Evolutionary conservation across 1,140 invertebrate genomes (phyloP).

Genomic region (Drosophila baimaii): DNA sequence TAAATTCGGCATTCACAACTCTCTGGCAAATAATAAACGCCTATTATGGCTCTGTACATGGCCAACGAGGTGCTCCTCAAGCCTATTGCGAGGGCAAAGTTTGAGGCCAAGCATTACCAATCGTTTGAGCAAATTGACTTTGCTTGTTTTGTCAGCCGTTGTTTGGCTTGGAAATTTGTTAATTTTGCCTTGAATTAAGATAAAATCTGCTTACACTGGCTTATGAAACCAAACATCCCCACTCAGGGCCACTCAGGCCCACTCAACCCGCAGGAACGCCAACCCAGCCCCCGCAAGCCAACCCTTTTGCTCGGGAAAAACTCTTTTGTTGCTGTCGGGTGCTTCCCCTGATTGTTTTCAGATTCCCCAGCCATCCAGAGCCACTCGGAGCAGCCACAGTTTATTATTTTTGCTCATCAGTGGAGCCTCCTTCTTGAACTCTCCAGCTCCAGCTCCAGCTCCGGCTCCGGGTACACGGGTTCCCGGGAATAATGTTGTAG

Average conservation of each 20-base stretch:
- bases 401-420: slow-evolving; percentile 82
- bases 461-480: too few species aligned
- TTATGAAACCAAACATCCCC: slow-evolving; percentile 68
- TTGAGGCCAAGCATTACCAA: slow-evolving; percentile 21
- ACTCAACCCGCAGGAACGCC: not conserved
- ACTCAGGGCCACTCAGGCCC: too few species aligned
- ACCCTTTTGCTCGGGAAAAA: slow-evolving; percentile 25
- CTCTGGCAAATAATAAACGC: slow-evolving; percentile 49
- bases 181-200: slow-evolving; percentile 77
- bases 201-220: slow-evolving; percentile 78
- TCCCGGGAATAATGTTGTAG: slow-evolving; percentile 45
- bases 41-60: slow-evolving; percentile 12
- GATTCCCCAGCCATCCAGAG: slow-evolving; percentile 51
- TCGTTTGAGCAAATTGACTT: slow-evolving; percentile 73
- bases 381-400: slow-evolving; percentile 54
- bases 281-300: not conserved
- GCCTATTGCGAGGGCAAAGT: slow-evolving; percentile 28
- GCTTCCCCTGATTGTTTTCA: slow-evolving; percentile 70
- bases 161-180: slow-evolving; percentile 75
- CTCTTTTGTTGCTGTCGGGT: slow-evolving; percentile 40
- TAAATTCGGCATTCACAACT: slow-evolving; percentile 27
- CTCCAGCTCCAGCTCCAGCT: slow-evolving; percentile 31
- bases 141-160: slow-evolving; percentile 69
- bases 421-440: slow-evolving; percentile 44
- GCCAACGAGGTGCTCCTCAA: not conserved